A percentile compares a stretch with the other conserved stretches of the same genome.
Evolutionary conservation across 2,113 vertebrate genomes (phyloP).

Genomic region (Vulpes lagopus): DNA sequence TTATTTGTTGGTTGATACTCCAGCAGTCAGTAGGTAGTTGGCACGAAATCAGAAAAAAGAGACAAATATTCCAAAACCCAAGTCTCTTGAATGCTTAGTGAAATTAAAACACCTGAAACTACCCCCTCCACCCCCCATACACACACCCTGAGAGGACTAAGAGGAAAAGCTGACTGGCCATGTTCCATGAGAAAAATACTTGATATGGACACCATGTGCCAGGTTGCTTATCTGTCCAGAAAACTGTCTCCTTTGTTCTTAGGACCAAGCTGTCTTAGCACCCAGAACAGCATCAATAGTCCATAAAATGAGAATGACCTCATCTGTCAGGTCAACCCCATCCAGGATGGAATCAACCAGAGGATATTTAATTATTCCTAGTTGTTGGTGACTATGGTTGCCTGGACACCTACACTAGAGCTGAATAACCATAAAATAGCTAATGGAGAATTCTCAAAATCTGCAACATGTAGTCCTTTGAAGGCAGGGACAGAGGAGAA

Average conservation of each 20-base stretch:
- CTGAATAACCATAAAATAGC: background rate
- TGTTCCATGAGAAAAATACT: background rate
- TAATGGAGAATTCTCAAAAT: background rate
- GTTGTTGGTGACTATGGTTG: background rate
- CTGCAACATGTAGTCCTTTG: background rate
- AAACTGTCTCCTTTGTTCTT: background rate
- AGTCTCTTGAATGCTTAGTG: background rate
- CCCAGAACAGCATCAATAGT: background rate
- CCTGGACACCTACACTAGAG: background rate
- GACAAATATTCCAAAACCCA: constrained; percentile 23
- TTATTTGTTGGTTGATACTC: constrained; percentile 12
- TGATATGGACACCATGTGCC: fast-evolving
- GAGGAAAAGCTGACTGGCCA: background rate
- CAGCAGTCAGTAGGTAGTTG: constrained; percentile 16
- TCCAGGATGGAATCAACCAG: background rate
- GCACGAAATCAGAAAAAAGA: constrained; percentile 45
- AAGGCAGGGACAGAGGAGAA: background rate
- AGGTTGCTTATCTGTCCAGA: background rate
- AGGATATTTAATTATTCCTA: background rate
- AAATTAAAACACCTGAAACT: constrained; percentile 29
- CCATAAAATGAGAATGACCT: background rate
- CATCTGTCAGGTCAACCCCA: background rate
- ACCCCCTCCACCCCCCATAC: background rate
- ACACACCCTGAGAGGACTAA: background rate
- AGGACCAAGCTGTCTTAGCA: too few species aligned